A percentile compares a stretch with the other conserved stretches of the same genome.
Conservation (phyloP, 2,113 vertebrate species). For the Alaudala cheleensis region DNA sequence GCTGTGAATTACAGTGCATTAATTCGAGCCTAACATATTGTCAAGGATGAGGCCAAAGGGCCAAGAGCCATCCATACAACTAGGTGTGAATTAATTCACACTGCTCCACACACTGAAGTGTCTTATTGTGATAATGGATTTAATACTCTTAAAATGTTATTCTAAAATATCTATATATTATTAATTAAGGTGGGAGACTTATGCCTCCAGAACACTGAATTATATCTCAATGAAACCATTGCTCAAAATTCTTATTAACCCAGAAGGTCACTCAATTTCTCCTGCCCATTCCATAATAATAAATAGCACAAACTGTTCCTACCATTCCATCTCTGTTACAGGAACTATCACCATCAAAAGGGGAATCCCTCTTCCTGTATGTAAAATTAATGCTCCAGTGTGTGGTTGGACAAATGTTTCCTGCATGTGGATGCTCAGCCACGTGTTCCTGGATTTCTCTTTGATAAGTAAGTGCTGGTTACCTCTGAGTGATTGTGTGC, state of each 20-base stretch:
- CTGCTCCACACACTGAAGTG: constrained; percentile 37
- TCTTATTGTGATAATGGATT: constrained; percentile 65
- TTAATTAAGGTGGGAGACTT: constrained; percentile 65
- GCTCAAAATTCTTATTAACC: constrained; percentile 75
- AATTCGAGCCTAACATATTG: constrained; percentile 57
- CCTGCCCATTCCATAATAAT: constrained; percentile 60
- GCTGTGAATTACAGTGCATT: constrained; percentile 60
- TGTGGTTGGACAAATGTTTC: constrained; percentile 35
- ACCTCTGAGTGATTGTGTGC: background rate
- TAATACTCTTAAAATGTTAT: constrained; percentile 65
- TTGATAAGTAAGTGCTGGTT: background rate
- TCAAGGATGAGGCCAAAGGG: constrained; percentile 45
- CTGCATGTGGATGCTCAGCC: background rate
- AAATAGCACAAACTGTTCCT: constrained; percentile 63
- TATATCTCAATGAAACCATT: constrained; percentile 68
- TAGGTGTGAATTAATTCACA: constrained; percentile 70
- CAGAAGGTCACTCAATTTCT: constrained; percentile 69
- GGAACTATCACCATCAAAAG: constrained; percentile 58
- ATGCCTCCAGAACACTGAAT: constrained; percentile 59
- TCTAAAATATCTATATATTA: constrained; percentile 73
- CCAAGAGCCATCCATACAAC: constrained; percentile 49
- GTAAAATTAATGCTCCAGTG: constrained; percentile 49
- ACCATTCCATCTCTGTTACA: constrained; percentile 51
- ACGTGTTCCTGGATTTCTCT: background rate
- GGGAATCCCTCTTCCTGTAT: constrained; percentile 56